Base-by-base conservation (phyloP, 2,888 invertebrate genomes). In the Chrysotoxum bicinctum region DNA sequence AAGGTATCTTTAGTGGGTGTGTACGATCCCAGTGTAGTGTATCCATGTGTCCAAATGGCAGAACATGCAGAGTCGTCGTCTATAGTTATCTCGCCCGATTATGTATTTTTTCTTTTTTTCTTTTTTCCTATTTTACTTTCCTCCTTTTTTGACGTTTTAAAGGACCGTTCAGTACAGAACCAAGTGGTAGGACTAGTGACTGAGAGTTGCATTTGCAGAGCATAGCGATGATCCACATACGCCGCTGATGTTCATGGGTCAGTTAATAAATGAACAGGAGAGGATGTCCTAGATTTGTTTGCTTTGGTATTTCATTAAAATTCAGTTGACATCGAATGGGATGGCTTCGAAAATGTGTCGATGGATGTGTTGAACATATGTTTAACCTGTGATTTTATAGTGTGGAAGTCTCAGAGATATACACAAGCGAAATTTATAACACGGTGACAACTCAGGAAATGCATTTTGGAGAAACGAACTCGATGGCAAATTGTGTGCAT, bases 271-370 rank as follows among this genome's bases (percentile, higher is more conserved):
- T 81, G 85, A 81, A 85, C 85, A 85, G 81, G 76, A 76, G 73
- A 81, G 85, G 81, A 76, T 76, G 76, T 77, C 62, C 81, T 76
- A 62, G 85, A 85, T 76, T 77, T 85, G 85, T 85, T 85, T 85
- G 85, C 85, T 81, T 85, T 85, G 81, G 85, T 85, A 85, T 85
- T 85, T 85, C 85, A 85, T 85, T 85, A 85, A 85, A 85, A 85
- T 85, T 85, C 85, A 85, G 85, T 77, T 76, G 85, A 85, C 85
- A 85, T 85, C 81, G 85, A 85, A 85, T 76, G 76, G 85, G 85
- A 81, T 85, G 85, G 81, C 81, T 81, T 85, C 85, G 85, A 85
- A 81, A 85, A 85, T 85, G 85, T 85, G 85, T 85, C 85, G 85
- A 85, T 85, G 43, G 85, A 85, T 85, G 85, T 81, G 85, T 85